Evolutionary conservation across 2,888 invertebrate genomes (phyloP), one percentile per base, ranked within the genome.

Genomic region (Malachius bipustulatus): DNA sequence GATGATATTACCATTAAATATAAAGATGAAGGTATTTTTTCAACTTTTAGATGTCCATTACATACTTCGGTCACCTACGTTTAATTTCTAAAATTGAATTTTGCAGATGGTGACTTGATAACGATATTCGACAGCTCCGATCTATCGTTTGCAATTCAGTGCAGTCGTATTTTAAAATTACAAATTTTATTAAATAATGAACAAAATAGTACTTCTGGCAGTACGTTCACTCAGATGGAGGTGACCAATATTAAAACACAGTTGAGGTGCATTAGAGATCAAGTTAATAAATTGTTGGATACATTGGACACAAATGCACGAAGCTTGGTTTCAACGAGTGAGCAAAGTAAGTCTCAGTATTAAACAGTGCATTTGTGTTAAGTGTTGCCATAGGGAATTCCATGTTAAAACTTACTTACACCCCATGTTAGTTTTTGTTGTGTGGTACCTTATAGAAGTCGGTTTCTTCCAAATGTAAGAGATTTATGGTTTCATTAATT

Each of bases 11-110:
- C 69, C 6, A 69, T 80, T 32, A 80, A 80, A 56, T 80, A 80
- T 55, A 74, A 73, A 60, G 79, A 79, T 61, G 77, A 77, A 67
- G 77, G 76, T 75, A 57, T n/a, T n/a, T n/a, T n/a, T n/a, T n/a
- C n/a, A n/a, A n/a, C n/a, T n/a, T n/a, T n/a, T n/a, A n/a, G n/a
- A n/a, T n/a, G n/a, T n/a, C n/a, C n/a, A n/a, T n/a, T n/a, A n/a
- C n/a, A n/a, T n/a, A n/a, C n/a, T n/a, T n/a, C n/a, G n/a, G n/a
- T n/a, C n/a, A n/a, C n/a, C n/a, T n/a, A n/a, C n/a, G n/a, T n/a
- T n/a, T n/a, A n/a, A n/a, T n/a, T n/a, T n/a, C n/a, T n/a, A n/a
- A n/a, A n/a, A n/a, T n/a, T n/a, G n/a, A n/a, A n/a, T 19, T 39
- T 60, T 64, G 13, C 62, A 76, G 79, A 79, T 67, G 75, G 73